Evolutionary conservation across 2,888 invertebrate genomes (phyloP), one percentile per base, ranked within the genome.

Genomic region (Himalopsyche tibetana): DNA sequence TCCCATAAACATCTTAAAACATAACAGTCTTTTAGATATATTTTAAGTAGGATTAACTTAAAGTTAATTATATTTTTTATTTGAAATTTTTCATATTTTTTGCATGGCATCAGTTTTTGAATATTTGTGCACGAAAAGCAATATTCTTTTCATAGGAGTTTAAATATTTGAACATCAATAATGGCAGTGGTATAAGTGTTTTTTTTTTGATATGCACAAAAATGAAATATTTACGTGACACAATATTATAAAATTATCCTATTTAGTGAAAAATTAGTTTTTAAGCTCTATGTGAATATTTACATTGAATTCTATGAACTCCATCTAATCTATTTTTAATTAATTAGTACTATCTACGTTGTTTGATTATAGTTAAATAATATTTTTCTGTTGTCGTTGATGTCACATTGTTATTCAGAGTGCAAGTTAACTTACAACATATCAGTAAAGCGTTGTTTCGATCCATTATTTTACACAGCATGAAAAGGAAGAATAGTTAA

Each of bases 1-100:
- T 74, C 15, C 74, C 38, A 74, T 74, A 74, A 74, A 74, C 15
- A 74, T 74, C 74, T 74, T 74, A 38, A 74, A 74, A 74, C 38
- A 74, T 74, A 74, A 74, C 74, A 74, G 74, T 74, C 74, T 74
- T 74, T 74, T 74, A 74, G 74, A 74, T 74, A 74, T 74, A 74
- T 74, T 74, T 74, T 74, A 74, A 74, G 28, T 74, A 74, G 36
- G 19, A 38, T 74, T n/a, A 74, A 74, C 19, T 36, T 36, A 15
- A 38, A 74, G 74, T 5, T 74, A 38, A 63, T 45, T 45, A 6
- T 51, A 51, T 6, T 28, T 63, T 3, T 63, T 19, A 28, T 63
- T 63, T 28, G 5, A 45, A 11, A 45, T 51, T 51, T 51, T 15
- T 15, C 15, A 15, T 15, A 51, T 51, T 51, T 51, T 51, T 51